Evolutionary conservation across 1,140 invertebrate genomes (phyloP), one percentile per base, ranked within the genome.

Genomic region (Drosophila sulfurigaster): DNA sequence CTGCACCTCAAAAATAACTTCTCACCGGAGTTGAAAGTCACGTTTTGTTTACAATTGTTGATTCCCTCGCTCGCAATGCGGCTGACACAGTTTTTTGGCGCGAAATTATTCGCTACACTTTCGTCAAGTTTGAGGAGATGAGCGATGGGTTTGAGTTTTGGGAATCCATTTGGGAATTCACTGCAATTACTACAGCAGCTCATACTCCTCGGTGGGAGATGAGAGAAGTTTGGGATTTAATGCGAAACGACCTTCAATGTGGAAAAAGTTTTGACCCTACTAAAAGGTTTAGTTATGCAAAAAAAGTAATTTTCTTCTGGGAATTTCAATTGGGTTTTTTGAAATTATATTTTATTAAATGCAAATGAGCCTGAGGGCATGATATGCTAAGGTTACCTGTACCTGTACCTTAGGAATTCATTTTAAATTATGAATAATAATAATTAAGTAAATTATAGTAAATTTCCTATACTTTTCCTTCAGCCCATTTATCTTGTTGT

Each of bases 1-100:
- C 58, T 30, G 49, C 41, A 56, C 32, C 54, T 56, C 15, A 41
- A 52, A 52, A 38, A 38, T 2, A 38, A 49, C 48, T 20, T 1
- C 20, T 4, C 16, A 20, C 71, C 45, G 58, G n/a, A 70, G 59
- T 11, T 20, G 32, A 35, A 25, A 20, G 56, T 38, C 32, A n/a
- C 88, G 80, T 91, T 25, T 88, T 91, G 88, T 91, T 91, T 91
- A 91, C 88, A 91, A 91, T 91, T 91, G 88, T 91, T 91, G 88
- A 91, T 91, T 91, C 68, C 54, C 16, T 49, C 25, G 52, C 35
- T 43, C 16, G 16, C 5, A 13, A 49, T 4, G 13, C 25, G 15
- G 5, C 41, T 57, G 51, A 49, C 46, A 30, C 11, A 38, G n/a
- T 52, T 65, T 85, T 87, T 89, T 89, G 81, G 78, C 86, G 85